Percentiles rank a stretch among this genome's conserved stretches.
phyloP scores from a whole-genome alignment of 2,797 vertebrate genomes.

The Megaceryle alcyon region DNA sequence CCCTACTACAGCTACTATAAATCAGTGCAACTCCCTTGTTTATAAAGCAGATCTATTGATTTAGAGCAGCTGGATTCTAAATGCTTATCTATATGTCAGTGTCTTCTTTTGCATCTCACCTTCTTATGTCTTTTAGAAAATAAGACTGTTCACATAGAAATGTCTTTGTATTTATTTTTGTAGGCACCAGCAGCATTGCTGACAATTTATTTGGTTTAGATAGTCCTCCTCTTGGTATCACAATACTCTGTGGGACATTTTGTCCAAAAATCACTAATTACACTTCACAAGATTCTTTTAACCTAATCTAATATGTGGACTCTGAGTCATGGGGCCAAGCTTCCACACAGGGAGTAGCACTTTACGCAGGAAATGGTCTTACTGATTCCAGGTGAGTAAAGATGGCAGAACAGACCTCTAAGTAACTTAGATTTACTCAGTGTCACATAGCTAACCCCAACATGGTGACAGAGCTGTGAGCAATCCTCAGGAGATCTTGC shows the following conservation, averaged over 20 bases:
- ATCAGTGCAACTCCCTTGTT: slow-evolving; percentile 35
- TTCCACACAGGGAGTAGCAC: slow-evolving; percentile 38
- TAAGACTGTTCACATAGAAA: not conserved
- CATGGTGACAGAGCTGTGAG: not conserved
- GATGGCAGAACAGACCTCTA: slow-evolving; percentile 20
- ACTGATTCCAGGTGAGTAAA: slow-evolving; percentile 57
- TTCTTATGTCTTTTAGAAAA: not conserved
- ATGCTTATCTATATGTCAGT: not conserved
- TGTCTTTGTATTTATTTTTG: not conserved
- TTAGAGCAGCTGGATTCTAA: slow-evolving; percentile 49
- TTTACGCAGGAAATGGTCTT: slow-evolving; percentile 57
- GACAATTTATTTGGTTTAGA: slow-evolving; percentile 20
- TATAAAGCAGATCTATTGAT: slow-evolving; percentile 19
- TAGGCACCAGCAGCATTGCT: not conserved
- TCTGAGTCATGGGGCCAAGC: not conserved
- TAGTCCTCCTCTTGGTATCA: not conserved
- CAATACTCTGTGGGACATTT: not conserved
- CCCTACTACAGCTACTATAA: slow-evolving; percentile 32
- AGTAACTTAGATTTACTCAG: not conserved
- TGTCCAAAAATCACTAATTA: slow-evolving; percentile 40
- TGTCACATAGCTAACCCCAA: slow-evolving; percentile 41
- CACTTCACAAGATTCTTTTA: slow-evolving; percentile 35
- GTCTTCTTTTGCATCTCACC: slow-evolving; percentile 16
- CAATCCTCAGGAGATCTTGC: not conserved
- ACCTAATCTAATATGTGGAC: slow-evolving; percentile 37